Evolutionary conservation across 2,888 invertebrate genomes (phyloP), one percentile per base, ranked within the genome.

Genomic region (Entomobrya proxima): DNA sequence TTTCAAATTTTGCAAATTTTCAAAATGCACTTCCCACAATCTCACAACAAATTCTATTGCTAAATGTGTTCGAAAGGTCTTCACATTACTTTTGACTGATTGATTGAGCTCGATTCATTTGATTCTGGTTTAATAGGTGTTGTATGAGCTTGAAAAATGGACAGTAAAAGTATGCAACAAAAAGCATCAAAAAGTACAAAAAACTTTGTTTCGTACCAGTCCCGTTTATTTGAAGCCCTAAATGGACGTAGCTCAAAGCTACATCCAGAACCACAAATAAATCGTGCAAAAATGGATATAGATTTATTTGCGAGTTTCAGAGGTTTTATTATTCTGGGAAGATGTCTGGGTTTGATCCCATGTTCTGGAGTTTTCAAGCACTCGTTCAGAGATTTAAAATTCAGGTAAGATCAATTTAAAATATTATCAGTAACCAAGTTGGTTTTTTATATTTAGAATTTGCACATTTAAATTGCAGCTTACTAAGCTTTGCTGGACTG

Each of bases 301-400:
- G 79, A 86, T 37, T 18, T 86, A 13, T 84, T 69, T 58, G 11
- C 11, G 11, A 52, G 13, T 40, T 79, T 87, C 18, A 75, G 87
- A 32, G 80, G 84, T 3, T 80, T 87, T 40, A 75, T 87, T 1
- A 76, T 85, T 35, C n/a, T 85, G 0, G 87, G 87, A 44, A 37
- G 82, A 50, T 47, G 81, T 27, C 24, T 87, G 9, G 87, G 85
- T 0, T 24, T 87, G 11, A 32, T 87, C 27, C 87, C 87, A 1
- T 35, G 64, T 15, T 50, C 72, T 18, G 85, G 85, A 9, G 67
- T 85, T 47, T 82, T 82, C 50, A 74, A 47, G n/a, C 24, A 27
- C 4, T 81, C 81, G n/a, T 74, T 67, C n/a, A 67, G 32, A 32
- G 67, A 69, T 50, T 58, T 86, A 9, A 24, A 67, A 40, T 64